A percentile compares a stretch with the other conserved stretches of the same genome.
Conservation (phyloP, 2,888 invertebrate species). For the Amblyteles armatorius region DNA sequence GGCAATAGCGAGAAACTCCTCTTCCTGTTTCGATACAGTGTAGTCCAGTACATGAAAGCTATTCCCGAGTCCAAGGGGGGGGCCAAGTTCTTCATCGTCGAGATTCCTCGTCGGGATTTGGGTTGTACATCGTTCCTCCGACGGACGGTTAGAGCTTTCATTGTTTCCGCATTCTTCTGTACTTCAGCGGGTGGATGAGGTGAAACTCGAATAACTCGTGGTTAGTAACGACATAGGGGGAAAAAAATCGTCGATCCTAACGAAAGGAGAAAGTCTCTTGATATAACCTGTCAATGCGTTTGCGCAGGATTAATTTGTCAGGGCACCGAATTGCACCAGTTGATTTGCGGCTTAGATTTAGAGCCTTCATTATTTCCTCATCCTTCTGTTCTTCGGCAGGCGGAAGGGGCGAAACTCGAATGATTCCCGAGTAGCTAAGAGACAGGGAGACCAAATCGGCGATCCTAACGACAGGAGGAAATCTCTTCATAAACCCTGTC, state of each 20-base stretch:
- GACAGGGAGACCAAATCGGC: neutral
- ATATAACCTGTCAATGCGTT: neutral
- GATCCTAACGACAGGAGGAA: neutral
- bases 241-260: neutral
- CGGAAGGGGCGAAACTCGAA: constrained; percentile 8
- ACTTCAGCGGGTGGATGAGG: neutral
- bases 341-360: neutral
- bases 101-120: constrained; percentile 39
- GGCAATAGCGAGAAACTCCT: constrained; percentile 13
- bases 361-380: constrained; percentile 11
- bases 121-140: constrained; percentile 27
- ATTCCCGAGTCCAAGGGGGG: constrained; percentile 21
- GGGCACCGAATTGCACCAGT: neutral
- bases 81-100: constrained; percentile 24
- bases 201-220: constrained; percentile 10
- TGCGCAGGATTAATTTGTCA: neutral
- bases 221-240: constrained; percentile 8
- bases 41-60: constrained; percentile 21
- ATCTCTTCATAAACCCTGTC: neutral
- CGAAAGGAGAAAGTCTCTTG: constrained; percentile 2
- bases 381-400: neutral
- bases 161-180: constrained; percentile 9
- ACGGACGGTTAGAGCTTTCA: constrained; percentile 2
- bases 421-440: constrained; percentile 16
- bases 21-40: constrained; percentile 1